Evolutionary conservation across 2,888 invertebrate genomes (phyloP).

Genomic region (Calliphora vomitoria): DNA sequence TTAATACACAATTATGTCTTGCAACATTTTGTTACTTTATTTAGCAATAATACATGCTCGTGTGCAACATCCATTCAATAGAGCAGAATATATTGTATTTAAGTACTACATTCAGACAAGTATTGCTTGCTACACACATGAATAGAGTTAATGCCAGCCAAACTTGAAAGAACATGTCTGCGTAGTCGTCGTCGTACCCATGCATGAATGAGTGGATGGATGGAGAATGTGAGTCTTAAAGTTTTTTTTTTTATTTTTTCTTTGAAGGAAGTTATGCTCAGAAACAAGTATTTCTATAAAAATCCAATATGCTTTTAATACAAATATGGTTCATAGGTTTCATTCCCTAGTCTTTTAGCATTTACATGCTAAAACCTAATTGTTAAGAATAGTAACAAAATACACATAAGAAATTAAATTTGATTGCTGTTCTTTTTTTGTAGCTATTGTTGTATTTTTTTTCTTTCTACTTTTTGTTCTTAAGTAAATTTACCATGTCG

Average conservation of each 20-base stretch:
- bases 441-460: not conserved
- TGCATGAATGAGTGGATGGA: not conserved
- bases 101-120: conserved; percentile 13
- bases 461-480: conserved; percentile 42
- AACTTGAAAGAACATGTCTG: conserved; percentile 35
- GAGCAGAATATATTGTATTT: conserved; percentile 15
- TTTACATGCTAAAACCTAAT: conserved; percentile 50
- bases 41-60: conserved; percentile 35
- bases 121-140: conserved; percentile 51
- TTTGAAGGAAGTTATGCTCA: not conserved
- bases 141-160: conserved; percentile 48
- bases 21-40: conserved; percentile 48
- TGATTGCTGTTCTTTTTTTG: conserved; percentile 30
- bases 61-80: conserved; percentile 37
- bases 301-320: too few relatives aligned
- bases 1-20: conserved; percentile 58
- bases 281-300: not conserved
- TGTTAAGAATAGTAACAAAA: conserved; percentile 45
- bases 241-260: not conserved
- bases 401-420: conserved; percentile 51
- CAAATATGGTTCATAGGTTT: not conserved
- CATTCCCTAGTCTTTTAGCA: conserved; percentile 17
- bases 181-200: not conserved
- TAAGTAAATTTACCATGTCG: conserved; percentile 50
- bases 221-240: conserved; percentile 12